A percentile compares a stretch with the other conserved stretches of the same genome.
Evolutionary conservation across 2,797 vertebrate genomes (phyloP).

Genomic region (Botia almorhae): DNA sequence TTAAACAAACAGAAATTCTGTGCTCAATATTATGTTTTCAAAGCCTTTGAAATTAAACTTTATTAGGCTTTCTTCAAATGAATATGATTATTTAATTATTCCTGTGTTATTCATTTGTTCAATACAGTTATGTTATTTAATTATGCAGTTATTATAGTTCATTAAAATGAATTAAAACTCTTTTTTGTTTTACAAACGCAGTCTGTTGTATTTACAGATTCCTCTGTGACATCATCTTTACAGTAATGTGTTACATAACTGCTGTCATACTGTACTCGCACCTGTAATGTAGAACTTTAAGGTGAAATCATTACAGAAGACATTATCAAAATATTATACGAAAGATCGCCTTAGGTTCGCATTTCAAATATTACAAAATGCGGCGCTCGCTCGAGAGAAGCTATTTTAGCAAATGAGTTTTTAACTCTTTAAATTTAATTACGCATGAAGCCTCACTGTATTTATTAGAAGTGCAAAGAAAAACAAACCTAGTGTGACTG

Average conservation of each 20-base stretch:
- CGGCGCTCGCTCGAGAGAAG: neutral
- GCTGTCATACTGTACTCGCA: neutral
- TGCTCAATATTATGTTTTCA: too few species aligned
- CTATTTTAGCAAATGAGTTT: neutral
- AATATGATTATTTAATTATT: too few species aligned
- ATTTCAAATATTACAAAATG: neutral
- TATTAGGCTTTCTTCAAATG: too few species aligned
- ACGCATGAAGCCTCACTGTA: neutral
- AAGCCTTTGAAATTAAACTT: too few species aligned
- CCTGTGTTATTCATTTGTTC: too few species aligned
- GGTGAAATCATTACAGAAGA: neutral
- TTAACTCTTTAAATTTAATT: conserved; percentile 16
- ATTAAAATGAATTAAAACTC: too few species aligned
- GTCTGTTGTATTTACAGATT: neutral
- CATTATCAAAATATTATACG: neutral
- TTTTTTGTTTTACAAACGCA: too few species aligned
- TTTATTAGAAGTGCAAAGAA: neutral
- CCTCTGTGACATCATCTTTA: neutral
- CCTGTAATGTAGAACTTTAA: neutral
- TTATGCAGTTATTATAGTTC: too few species aligned
- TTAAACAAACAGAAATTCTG: neutral
- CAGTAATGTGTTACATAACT: neutral
- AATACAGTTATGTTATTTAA: too few species aligned
- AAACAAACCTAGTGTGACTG: conserved; percentile 5
- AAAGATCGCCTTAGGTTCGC: neutral